Conservation (phyloP, 2,888 invertebrate species). For the Unio pictorum region DNA sequence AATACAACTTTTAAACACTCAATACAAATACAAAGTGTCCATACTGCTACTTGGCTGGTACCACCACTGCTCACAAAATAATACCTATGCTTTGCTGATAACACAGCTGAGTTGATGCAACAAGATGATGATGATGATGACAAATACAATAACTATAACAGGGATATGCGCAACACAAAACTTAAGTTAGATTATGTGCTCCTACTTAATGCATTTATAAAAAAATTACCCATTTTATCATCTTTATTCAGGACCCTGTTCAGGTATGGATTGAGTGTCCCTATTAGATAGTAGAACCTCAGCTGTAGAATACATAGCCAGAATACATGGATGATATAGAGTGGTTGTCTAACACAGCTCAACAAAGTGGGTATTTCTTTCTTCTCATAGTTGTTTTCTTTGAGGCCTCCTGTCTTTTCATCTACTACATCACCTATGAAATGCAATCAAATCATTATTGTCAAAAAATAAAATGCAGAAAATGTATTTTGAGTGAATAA, state of each 20-base stretch:
- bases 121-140: too few species aligned
- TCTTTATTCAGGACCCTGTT: conserved; percentile 27
- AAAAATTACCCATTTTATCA: conserved; percentile 27
- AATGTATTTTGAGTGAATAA: too few species aligned
- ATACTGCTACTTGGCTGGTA: too few species aligned
- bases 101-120: too few species aligned
- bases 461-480: too few species aligned
- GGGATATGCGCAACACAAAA: background rate
- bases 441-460: too few species aligned
- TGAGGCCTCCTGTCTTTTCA: conserved; percentile 3
- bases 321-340: conserved; percentile 48
- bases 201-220: too few species aligned
- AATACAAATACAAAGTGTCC: too few species aligned
- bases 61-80: too few species aligned
- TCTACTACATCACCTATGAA: background rate
- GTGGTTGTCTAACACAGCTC: conserved; percentile 39
- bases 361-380: conserved; percentile 25
- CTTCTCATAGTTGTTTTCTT: conserved; percentile 2
- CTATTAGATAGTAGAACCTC: conserved; percentile 54
- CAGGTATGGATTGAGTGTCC: conserved; percentile 45
- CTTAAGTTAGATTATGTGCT: background rate
- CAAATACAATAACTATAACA: background rate
- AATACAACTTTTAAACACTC: too few species aligned
- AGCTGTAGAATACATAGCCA: conserved; percentile 55
- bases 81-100: too few species aligned